Percentiles rank a stretch among this genome's conserved stretches.
Evolutionary conservation across 1,140 invertebrate genomes (phyloP).

Genomic region (Drosophila sulfurigaster): DNA sequence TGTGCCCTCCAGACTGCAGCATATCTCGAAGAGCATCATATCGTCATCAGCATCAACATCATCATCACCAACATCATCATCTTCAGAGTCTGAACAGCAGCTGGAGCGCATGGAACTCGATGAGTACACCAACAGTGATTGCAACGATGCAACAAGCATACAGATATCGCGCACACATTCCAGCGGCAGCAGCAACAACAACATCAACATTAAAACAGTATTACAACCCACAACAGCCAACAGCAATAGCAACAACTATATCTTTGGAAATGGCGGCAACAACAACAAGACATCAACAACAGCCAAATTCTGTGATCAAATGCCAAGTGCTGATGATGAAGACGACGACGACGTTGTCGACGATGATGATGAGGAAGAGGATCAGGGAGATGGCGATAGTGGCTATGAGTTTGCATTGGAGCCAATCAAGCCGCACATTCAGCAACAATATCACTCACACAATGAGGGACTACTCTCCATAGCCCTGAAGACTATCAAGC

Average conservation of each 20-base stretch:
- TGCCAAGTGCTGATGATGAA: slow-evolving; percentile 5
- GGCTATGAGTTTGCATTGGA: slow-evolving; percentile 56
- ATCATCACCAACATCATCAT: neutral
- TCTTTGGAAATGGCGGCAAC: neutral
- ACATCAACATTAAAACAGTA: slow-evolving; percentile 65
- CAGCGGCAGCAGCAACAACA: slow-evolving; percentile 37
- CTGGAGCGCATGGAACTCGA: slow-evolving; percentile 39
- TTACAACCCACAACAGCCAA: slow-evolving; percentile 65
- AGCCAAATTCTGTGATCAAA: slow-evolving; percentile 49
- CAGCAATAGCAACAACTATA: slow-evolving; percentile 27
- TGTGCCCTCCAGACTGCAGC: slow-evolving; percentile 31
- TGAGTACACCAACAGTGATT: neutral
- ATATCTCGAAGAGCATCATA: slow-evolving; percentile 17
- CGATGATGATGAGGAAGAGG: slow-evolving; percentile 25
- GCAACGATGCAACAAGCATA: slow-evolving; percentile 12
- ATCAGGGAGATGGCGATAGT: slow-evolving; percentile 55
- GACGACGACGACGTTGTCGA: neutral
- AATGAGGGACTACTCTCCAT: slow-evolving; percentile 70
- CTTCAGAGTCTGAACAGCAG: slow-evolving; percentile 15
- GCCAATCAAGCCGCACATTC: slow-evolving; percentile 36
- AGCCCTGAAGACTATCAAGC: slow-evolving; percentile 77
- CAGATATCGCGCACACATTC: slow-evolving; percentile 42
- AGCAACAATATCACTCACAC: slow-evolving; percentile 43
- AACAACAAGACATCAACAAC: slow-evolving; percentile 24
- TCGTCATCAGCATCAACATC: slow-evolving; percentile 22